Percentiles rank a stretch among this genome's conserved stretches.
These are phyloP conservation scores for Pherbina coryleti DNA, from an alignment of 2,888 invertebrate genomes.

Conservation along the genomic window DNA sequence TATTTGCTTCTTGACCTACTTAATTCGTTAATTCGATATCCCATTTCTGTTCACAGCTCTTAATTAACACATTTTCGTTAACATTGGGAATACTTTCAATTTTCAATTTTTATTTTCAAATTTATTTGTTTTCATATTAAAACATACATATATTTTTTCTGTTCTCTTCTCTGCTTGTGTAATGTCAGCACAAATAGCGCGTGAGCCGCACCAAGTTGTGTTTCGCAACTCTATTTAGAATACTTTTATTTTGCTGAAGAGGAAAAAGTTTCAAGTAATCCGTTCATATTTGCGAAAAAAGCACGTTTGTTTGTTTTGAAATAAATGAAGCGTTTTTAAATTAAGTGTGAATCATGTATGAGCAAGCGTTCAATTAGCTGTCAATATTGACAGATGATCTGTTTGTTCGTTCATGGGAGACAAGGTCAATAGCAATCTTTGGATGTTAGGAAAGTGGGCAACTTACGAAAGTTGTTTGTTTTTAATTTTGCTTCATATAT, in stretches of 20 bases:
- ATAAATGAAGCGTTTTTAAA: not conserved
- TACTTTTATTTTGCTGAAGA: too few relatives aligned
- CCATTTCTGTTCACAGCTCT: not conserved
- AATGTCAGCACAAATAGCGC: not conserved
- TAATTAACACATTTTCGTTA: not conserved
- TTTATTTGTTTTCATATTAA: not conserved
- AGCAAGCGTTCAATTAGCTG: slow-evolving; percentile 2
- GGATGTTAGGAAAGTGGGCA: too few relatives aligned
- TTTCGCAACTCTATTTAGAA: not conserved
- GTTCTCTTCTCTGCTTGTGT: not conserved
- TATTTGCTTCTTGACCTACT: not conserved
- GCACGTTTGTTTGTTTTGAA: not conserved
- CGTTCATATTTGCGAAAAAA: not conserved
- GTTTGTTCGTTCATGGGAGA: not conserved
- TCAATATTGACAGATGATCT: not conserved
- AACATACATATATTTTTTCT: too few relatives aligned
- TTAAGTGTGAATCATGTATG: not conserved
- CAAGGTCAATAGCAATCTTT: not conserved
- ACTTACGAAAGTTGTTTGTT: too few relatives aligned
- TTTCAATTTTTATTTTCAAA: not conserved
- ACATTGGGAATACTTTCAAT: not conserved
- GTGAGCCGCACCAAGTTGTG: not conserved
- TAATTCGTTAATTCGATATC: too few relatives aligned
- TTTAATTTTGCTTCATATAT: too few relatives aligned
- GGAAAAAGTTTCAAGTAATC: not conserved